phyloP scores from a whole-genome alignment of 2,888 invertebrate species.

The Bembecia ichneumoniformis region DNA sequence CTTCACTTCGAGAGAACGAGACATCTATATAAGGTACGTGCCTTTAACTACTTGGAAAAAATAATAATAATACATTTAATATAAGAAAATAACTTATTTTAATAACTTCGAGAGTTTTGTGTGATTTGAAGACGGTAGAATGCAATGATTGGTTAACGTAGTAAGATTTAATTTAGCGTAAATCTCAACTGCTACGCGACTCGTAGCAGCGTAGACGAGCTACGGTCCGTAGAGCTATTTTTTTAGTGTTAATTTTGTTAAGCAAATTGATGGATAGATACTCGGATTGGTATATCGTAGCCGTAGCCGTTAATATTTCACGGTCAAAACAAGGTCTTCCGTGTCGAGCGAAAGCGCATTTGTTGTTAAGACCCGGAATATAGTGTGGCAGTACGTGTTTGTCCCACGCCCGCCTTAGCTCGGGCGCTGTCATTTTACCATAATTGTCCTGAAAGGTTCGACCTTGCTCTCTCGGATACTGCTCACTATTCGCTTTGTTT shows the following conservation, averaged over 20 bases:
- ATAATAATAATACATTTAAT: not conserved
- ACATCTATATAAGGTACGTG: slow-evolving; percentile 63
- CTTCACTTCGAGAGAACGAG: slow-evolving; percentile 66
- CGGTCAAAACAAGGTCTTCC: slow-evolving; percentile 58
- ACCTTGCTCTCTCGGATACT: slow-evolving; percentile 18
- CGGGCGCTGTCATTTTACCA: slow-evolving; percentile 34
- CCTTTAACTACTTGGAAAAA: too few relatives aligned
- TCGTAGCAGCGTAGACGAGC: slow-evolving; percentile 20
- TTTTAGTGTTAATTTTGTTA: slow-evolving; percentile 13
- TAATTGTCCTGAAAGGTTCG: slow-evolving; percentile 46
- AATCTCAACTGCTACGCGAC: slow-evolving; percentile 1
- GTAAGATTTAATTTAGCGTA: not conserved
- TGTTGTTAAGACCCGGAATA: slow-evolving; percentile 19
- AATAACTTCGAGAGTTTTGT: not conserved
- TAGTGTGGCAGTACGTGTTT: slow-evolving; percentile 20
- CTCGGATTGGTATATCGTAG: slow-evolving; percentile 7
- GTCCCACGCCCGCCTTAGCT: slow-evolving; percentile 8
- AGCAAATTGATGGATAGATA: slow-evolving; percentile 12
- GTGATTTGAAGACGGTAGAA: not conserved
- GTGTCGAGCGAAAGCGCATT: slow-evolving; percentile 13
- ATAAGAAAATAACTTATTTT: not conserved
- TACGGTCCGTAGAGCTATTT: slow-evolving; percentile 16
- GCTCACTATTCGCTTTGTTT: not conserved
- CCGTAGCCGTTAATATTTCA: slow-evolving; percentile 29
- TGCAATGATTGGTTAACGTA: not conserved